A percentile compares a stretch with the other conserved stretches of the same genome.
phyloP scores from a whole-genome alignment of 2,888 invertebrate species.

The Lysandra coridon region DNA sequence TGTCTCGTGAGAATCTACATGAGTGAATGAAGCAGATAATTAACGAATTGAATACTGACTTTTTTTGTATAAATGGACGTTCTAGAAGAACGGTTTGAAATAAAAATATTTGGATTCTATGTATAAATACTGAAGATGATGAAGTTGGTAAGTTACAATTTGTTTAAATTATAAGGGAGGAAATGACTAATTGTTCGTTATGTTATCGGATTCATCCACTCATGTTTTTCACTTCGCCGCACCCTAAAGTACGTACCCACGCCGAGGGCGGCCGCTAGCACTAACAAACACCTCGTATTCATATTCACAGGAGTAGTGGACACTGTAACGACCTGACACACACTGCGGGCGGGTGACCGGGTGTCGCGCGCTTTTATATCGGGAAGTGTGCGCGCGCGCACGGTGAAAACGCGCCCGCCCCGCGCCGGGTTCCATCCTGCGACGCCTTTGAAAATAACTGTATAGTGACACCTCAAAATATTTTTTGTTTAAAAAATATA shows the following conservation, averaged over 20 bases:
- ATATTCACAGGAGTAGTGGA: slow-evolving; percentile 73
- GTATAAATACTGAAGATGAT: too few relatives aligned
- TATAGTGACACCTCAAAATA: not conserved
- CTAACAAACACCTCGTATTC: slow-evolving; percentile 80
- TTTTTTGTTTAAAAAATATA: too few relatives aligned
- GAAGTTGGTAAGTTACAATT: too few relatives aligned
- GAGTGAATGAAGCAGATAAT: too few relatives aligned
- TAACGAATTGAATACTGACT: too few relatives aligned
- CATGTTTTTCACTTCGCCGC: slow-evolving; percentile 46
- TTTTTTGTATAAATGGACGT: too few relatives aligned
- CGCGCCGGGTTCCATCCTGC: slow-evolving; percentile 42
- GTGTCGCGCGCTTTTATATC: slow-evolving; percentile 76
- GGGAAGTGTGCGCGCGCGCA: slow-evolving; percentile 63
- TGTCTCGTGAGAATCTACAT: not conserved
- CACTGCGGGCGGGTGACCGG: slow-evolving; percentile 80
- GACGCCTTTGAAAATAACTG: slow-evolving; percentile 17
- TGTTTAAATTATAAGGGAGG: too few relatives aligned
- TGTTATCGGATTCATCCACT: not conserved
- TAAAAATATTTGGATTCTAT: too few relatives aligned
- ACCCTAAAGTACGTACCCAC: slow-evolving; percentile 83
- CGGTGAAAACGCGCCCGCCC: slow-evolving; percentile 66
- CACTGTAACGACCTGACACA: slow-evolving; percentile 78
- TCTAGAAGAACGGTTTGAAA: too few relatives aligned
- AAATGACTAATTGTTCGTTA: too few relatives aligned
- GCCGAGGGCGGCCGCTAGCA: slow-evolving; percentile 84